Evolutionary conservation across 64 coral and sea anemone species (phyloP).

Genomic region (Catalaphyllia jardinei): DNA sequence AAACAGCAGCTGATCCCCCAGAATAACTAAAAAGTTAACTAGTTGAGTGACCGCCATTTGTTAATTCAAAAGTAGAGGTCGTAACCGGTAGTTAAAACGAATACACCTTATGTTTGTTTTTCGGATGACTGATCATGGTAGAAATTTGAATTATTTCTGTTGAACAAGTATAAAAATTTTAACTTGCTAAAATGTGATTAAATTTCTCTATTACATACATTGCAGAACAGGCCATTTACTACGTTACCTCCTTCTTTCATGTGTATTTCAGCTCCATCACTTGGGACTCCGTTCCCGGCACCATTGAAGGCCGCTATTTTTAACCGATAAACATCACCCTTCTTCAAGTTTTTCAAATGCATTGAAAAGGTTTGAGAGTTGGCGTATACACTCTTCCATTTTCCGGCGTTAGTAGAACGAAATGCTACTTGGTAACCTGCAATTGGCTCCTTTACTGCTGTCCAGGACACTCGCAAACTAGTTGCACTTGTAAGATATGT

Average conservation of each 20-base stretch:
- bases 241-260: background rate
- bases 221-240: background rate
- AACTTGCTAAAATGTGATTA: too few relatives aligned
- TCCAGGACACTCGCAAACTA: background rate
- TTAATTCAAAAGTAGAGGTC: too few relatives aligned
- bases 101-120: too few relatives aligned
- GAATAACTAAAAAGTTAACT: too few relatives aligned
- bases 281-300: constrained; percentile 4
- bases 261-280: background rate
- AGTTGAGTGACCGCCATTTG: too few relatives aligned
- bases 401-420: background rate
- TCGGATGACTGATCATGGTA: too few relatives aligned
- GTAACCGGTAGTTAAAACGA: too few relatives aligned
- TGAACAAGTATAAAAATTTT: too few relatives aligned
- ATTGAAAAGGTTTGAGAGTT: background rate
- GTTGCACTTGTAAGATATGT: constrained; percentile 14
- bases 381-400: background rate
- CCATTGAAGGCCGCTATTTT: background rate
- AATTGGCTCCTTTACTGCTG: background rate
- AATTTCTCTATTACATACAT: too few relatives aligned
- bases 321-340: constrained; percentile 1
- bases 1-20: too few relatives aligned
- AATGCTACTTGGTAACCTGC: background rate
- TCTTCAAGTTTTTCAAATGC: background rate
- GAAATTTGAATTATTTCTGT: too few relatives aligned